Percentiles rank a stretch among this genome's conserved stretches.
These are phyloP conservation scores for Labeo calbasu DNA, from an alignment of 2,797 vertebrate genomes.

Conservation along the genomic window DNA sequence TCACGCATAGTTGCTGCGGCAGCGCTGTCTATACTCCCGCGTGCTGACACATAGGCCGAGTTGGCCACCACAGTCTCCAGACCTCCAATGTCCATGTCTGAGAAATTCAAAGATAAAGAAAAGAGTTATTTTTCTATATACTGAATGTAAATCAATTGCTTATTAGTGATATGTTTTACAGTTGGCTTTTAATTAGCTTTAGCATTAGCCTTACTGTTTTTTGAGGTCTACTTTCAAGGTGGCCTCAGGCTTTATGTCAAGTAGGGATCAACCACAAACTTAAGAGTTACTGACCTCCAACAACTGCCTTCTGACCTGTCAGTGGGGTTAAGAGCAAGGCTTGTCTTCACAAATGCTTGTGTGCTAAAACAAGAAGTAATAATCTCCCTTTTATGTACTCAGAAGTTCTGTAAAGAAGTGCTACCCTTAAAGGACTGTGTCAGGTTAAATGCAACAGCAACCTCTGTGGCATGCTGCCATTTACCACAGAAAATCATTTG, in stretches of 20 bases:
- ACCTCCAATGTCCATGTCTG: constrained; percentile 78
- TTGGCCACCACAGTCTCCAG: constrained; percentile 84
- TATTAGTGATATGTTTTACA: not conserved
- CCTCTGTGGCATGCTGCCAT: not conserved
- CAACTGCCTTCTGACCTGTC: not conserved
- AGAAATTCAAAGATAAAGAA: constrained; percentile 32
- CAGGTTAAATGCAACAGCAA: not conserved
- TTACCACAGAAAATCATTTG: not conserved
- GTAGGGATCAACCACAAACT: constrained; percentile 13
- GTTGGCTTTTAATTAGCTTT: constrained; percentile 1
- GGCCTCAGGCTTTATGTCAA: constrained; percentile 6
- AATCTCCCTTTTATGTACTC: not conserved
- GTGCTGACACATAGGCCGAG: constrained; percentile 80
- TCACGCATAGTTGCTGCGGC: constrained; percentile 73
- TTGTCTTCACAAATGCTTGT: constrained; percentile 10
- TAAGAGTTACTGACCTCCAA: not conserved
- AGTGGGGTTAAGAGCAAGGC: not conserved
- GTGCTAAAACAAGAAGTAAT: not conserved
- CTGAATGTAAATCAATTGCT: constrained; percentile 1
- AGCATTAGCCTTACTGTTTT: constrained; percentile 24
- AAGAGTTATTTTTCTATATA: not conserved
- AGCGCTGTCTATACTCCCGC: constrained; percentile 71
- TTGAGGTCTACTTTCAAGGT: constrained; percentile 48
- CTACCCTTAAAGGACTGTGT: not conserved
- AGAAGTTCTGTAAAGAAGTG: not conserved